Conservation (phyloP, 2,888 invertebrate species). For the Drosophila siamana region DNA sequence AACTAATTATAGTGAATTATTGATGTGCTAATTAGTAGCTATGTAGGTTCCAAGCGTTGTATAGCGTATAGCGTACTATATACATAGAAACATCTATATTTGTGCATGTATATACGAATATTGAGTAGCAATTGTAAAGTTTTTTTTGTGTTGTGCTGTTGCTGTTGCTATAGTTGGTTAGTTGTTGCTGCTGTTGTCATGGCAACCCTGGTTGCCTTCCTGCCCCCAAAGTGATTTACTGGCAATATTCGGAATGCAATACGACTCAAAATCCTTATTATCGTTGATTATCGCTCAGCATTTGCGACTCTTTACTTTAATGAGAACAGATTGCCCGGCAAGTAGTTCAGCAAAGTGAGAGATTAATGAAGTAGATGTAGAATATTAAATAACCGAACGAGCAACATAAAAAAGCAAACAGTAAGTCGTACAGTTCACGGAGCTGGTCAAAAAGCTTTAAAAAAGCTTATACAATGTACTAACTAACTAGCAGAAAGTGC, state of each 20-base stretch:
- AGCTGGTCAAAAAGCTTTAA: conserved; percentile 2
- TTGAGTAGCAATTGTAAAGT: conserved; percentile 1
- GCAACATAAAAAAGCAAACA: not conserved
- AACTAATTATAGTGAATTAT: conserved; percentile 29
- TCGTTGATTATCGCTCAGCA: conserved; percentile 1
- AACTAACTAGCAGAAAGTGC: conserved; percentile 5
- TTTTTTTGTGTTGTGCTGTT: conserved; percentile 28
- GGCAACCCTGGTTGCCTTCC: conserved; percentile 51
- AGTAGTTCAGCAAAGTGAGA: not conserved
- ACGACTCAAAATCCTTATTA: conserved; percentile 4
- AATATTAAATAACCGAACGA: conserved; percentile 1
- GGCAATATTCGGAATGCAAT: conserved; percentile 10
- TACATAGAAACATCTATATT: not conserved
- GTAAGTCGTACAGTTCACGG: conserved; percentile 6
- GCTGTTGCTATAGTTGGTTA: conserved; percentile 40
- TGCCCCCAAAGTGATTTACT: conserved; percentile 33
- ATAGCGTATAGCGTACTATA: not conserved
- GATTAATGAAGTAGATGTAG: not conserved
- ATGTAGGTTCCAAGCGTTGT: not conserved
- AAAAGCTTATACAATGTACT: conserved; percentile 20
- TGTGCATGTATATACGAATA: not conserved
- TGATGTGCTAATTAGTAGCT: conserved; percentile 2
- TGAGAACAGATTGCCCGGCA: not conserved
- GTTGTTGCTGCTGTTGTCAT: conserved; percentile 51
- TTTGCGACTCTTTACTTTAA: conserved; percentile 1